Base-by-base conservation (phyloP, 2,888 invertebrate species). In the Lasius fuliginosus region DNA sequence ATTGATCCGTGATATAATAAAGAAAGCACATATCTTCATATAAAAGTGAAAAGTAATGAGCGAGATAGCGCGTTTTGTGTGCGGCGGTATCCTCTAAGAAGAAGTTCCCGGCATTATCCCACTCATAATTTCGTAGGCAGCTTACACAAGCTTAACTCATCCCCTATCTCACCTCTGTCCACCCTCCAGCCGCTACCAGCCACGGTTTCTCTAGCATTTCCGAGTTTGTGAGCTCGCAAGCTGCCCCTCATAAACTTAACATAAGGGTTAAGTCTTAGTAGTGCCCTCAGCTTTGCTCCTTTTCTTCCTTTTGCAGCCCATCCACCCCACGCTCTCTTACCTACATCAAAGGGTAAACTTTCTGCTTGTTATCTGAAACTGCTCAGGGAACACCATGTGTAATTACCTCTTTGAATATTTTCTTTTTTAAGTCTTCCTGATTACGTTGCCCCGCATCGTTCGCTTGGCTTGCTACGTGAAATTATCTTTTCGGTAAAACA, bases 101-200 rank as follows among this genome's bases (percentile, higher is more conserved):
- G 88, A 88, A 89, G 91, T 90, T 88, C 87, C 83, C 58, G 85
- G 88, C 89, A 90, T 91, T 92, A 92, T 93, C 92, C 92, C 88
- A 90, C 92, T 92, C 92, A 92, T 93, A 93, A 93, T 93, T 93
- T 92, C 88, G 89, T 89, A 88, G 87, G 83, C 89, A 90, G 92
- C 93, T 94, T 93, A 93, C 91, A 90, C 90, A 89, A 88, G 92
- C 92, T 92, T 92, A 91, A 88, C 90, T 87, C 87, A 84, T 75
- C 83, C 73, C 64, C 83, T 83, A 36, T 85, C 82, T 75, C 86
- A 73, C 86, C 83, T 85, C 85, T 85, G 85, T 84, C 73, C 87
- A 85, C 83, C 67, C 71, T 71, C 82, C 64, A 67, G 60, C 84
- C 73, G 74, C 65, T 23, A n/a, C 67, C 49, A 73, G 60, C 64